Evolutionary conservation across 2,113 vertebrate genomes (phyloP).

Genomic region (Aldabrachelys gigantea): DNA sequence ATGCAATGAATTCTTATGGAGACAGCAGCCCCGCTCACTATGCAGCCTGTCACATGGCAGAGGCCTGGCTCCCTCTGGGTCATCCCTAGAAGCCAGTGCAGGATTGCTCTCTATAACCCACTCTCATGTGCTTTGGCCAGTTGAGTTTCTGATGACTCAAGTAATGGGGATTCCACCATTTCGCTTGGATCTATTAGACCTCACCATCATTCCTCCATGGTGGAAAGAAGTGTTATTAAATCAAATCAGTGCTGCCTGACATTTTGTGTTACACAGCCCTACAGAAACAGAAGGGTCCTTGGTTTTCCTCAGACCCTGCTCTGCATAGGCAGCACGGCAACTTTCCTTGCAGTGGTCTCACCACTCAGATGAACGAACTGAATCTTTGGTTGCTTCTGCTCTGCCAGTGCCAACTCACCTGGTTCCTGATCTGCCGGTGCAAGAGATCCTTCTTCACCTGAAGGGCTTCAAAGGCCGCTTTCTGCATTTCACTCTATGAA

Average conservation of each 20-base stretch:
- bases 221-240: not conserved
- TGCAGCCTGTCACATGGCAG: not conserved
- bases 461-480: constrained; percentile 93
- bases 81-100: fast-evolving
- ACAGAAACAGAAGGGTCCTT: not conserved
- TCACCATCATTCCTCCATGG: not conserved
- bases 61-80: not conserved
- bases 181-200: not conserved
- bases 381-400: not conserved
- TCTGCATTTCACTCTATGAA: constrained; percentile 94
- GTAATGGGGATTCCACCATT: not conserved
- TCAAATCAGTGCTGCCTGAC: fast-evolving
- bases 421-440: constrained; percentile 90
- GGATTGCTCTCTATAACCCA: not conserved
- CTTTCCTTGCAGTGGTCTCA: not conserved
- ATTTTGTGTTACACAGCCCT: not conserved
- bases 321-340: not conserved
- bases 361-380: fast-evolving
- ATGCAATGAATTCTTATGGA: not conserved
- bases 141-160: not conserved
- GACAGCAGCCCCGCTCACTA: constrained; percentile 25
- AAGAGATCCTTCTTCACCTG: constrained; percentile 94
- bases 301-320: not conserved
- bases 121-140: not conserved
- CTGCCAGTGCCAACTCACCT: constrained; percentile 79